These are phyloP conservation scores for Holothuria leucospilota DNA, from an alignment of 53 echinoderm and acorn worm species.

Conservation along the genomic window DNA sequence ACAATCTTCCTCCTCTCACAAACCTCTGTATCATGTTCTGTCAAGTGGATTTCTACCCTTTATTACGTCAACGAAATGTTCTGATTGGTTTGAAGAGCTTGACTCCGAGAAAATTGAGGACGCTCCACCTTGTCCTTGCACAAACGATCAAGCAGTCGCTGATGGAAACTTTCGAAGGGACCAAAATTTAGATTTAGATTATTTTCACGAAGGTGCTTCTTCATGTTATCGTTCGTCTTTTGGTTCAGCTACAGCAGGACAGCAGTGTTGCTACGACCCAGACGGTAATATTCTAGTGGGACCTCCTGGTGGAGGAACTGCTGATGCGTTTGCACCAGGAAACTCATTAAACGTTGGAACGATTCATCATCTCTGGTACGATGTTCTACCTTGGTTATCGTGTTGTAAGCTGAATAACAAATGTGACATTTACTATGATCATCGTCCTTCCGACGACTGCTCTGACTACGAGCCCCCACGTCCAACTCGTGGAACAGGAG, in stretches of 20 bases:
- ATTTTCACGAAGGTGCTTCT: constrained; percentile 31
- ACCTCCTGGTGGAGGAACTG: constrained; percentile 67
- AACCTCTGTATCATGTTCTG: neutral
- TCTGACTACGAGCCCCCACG: constrained; percentile 61
- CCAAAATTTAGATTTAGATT: neutral
- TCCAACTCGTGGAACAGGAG: constrained; percentile 46
- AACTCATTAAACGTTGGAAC: neutral
- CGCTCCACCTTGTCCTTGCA: constrained; percentile 62
- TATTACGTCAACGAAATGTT: neutral
- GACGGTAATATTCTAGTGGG: constrained; percentile 63
- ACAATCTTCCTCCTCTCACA: neutral
- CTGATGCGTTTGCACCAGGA: constrained; percentile 52
- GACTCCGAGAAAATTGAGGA: neutral
- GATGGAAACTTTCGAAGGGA: constrained; percentile 54
- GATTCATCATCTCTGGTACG: constrained; percentile 43
- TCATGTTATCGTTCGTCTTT: constrained; percentile 50
- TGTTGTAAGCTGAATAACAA: constrained; percentile 58
- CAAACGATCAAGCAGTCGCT: constrained; percentile 27
- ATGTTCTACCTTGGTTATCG: constrained; percentile 58
- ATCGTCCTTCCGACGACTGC: constrained; percentile 72
- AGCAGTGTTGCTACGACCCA: constrained; percentile 66
- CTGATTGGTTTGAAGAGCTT: neutral
- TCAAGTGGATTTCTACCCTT: constrained; percentile 1
- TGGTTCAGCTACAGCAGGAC: constrained; percentile 42
- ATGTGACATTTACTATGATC: constrained; percentile 57